Evolutionary conservation across 2,113 vertebrate genomes (phyloP).

Genomic region (Leptosomus discolor): DNA sequence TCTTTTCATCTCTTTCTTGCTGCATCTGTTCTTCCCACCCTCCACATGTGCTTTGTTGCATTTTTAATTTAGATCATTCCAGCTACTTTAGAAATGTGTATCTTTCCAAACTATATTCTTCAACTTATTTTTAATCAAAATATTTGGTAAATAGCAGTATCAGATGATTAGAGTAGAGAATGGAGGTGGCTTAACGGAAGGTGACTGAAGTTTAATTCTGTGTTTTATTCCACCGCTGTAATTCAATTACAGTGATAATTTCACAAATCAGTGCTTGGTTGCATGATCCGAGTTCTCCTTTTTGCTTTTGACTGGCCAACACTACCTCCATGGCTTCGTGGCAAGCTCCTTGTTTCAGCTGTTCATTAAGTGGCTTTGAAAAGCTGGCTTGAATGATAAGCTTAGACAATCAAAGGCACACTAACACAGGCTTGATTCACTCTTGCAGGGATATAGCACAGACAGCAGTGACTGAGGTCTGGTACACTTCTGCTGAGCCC

Average conservation of each 20-base stretch:
- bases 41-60: background rate
- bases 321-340: background rate
- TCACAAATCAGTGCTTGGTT: background rate
- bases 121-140: background rate
- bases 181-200: background rate
- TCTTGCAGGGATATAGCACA: background rate
- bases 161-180: background rate
- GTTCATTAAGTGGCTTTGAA: background rate
- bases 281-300: background rate
- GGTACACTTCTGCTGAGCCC: background rate
- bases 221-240: background rate
- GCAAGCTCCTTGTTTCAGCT: background rate
- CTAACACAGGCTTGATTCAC: background rate
- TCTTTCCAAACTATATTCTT: background rate
- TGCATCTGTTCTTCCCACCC: background rate
- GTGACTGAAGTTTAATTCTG: background rate
- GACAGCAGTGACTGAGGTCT: background rate
- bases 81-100: background rate
- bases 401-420: background rate
- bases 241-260: background rate
- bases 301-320: background rate
- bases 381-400: background rate
- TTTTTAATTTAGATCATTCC: background rate
- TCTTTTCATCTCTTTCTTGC: background rate
- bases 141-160: background rate